Base-by-base conservation (phyloP, 2,797 vertebrate genomes). In the Fratercula arctica region DNA sequence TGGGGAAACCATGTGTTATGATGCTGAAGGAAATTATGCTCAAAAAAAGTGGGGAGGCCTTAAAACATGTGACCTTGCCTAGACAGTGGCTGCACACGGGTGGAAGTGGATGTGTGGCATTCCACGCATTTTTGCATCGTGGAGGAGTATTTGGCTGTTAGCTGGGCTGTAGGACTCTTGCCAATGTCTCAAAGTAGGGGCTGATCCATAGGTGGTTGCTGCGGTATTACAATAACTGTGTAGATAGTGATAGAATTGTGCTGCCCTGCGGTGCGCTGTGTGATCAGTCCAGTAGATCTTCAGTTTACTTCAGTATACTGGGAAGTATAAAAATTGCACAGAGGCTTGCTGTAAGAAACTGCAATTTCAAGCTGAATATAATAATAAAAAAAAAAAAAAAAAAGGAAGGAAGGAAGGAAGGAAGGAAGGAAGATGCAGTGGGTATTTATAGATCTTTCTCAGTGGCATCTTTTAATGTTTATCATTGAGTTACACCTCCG, bases 211-310 rank as follows among this genome's bases (percentile, higher is more conserved):
- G 43, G 24, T 33, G 19, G 13, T 18, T 84, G 16, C 61, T 54
- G 39, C 0, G 0, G 9, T 29, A 21, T 21, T 41, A 10, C 54
- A 33, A 0, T 67, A 67, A 64, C 11, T 3, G 0, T 5, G 1
- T 24, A 33, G 35, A 8, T 16, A 39, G 11, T 6, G 29, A 10
- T 28, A 21, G 66, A 69, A 57, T 33, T 29, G 9, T 1, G 3
- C 8, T 73, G 35, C 9, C 11, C 33, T 67, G 61, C 41, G 29
- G 17, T 39, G 45, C 5, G 13, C 28, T 20, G 5, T 63, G 25
- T 2, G 6, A 15, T 43, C 18, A 4, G 16, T 56, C n/a, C 63
- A 18, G 26, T 17, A 72, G 39, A 43, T 56, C 33, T 41, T 72
- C 43, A 63, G 35, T 14, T 63, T 85, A 28, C 41, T 87, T 76